Base-by-base conservation (phyloP, 1,140 invertebrate species). In the Trigoniulus corallinus region DNA sequence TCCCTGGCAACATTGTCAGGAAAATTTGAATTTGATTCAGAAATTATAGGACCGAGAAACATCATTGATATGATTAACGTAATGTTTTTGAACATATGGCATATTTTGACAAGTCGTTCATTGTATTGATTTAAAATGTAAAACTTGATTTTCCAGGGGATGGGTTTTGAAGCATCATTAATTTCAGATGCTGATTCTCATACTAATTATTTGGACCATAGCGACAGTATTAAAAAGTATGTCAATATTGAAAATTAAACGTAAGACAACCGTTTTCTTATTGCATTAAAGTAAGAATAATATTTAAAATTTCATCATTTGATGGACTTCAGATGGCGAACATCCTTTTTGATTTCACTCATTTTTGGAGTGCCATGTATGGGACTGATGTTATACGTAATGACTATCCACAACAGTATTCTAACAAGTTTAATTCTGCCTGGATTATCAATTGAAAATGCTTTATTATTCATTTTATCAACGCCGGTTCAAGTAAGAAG, bases 331-430 rank as follows among this genome's bases (percentile, higher is more conserved):
- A 74, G 68, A 58, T 98, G 95, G 95, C 74, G 86, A 42, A 83
- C 77, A 53, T 84, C 93, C 3, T 98, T 99, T 64, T 71, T 98
- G 1, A 75, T 96, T 29, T 96, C 92, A 0, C 62, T 98, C 10
- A 69, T 94, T 4, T 98, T 98, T 68, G 95, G 94, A 21, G 75
- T 84, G 0, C 95, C 95, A 3, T 84, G 86, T 54, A 97, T 99
- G 91, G 69, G 86, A 27, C 79, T 88, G 23, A 99, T 98, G 95
- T 79, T 84, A 44, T 95, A 95, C 65, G 95, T 91, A 64, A 97
- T 93, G 88, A 54, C 77, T 12, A 61, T 73, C 15, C n/a, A 45
- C 42, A 57, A 70, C 34, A 69, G 15, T 34, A 7, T 71, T 41
- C 72, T 74, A 57, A 53, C 44, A 3, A 89, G 86, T 61, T 91